phyloP scores from a whole-genome alignment of 2,113 vertebrate genomes.

The Syrmaticus mikado region DNA sequence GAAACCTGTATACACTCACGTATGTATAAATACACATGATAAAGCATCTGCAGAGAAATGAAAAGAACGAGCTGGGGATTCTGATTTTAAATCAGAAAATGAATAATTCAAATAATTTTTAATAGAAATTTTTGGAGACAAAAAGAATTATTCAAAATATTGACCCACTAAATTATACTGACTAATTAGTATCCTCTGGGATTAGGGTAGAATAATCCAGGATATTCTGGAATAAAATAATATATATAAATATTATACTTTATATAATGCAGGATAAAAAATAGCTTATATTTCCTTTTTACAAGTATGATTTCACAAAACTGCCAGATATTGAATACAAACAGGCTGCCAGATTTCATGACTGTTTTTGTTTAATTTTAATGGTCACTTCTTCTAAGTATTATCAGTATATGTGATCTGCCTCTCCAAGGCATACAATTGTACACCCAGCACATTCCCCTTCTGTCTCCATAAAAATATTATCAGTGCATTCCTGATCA shows the following conservation, averaged over 20 bases:
- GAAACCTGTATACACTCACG: background rate
- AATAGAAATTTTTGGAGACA: background rate
- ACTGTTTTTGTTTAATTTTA: background rate
- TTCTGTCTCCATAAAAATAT: accelerated
- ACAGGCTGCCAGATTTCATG: background rate
- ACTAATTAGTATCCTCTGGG: background rate
- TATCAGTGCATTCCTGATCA: background rate
- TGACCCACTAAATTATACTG: background rate
- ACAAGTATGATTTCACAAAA: background rate
- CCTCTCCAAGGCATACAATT: background rate
- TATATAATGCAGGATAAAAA: background rate
- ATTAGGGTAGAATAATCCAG: background rate
- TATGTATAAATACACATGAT: accelerated
- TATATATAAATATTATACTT: too few relatives aligned
- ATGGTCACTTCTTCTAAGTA: background rate
- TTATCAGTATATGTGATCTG: accelerated
- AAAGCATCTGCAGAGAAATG: background rate
- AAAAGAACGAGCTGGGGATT: background rate
- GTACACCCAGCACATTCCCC: accelerated
- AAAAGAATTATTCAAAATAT: background rate
- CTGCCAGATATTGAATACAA: background rate
- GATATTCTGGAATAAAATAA: too few relatives aligned
- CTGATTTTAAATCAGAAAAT: background rate
- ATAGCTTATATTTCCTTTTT: background rate
- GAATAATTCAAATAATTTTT: background rate